Evolutionary conservation across 1,140 invertebrate genomes (phyloP), one percentile per base, ranked within the genome.

Genomic region (Microplitis demolitor): DNA sequence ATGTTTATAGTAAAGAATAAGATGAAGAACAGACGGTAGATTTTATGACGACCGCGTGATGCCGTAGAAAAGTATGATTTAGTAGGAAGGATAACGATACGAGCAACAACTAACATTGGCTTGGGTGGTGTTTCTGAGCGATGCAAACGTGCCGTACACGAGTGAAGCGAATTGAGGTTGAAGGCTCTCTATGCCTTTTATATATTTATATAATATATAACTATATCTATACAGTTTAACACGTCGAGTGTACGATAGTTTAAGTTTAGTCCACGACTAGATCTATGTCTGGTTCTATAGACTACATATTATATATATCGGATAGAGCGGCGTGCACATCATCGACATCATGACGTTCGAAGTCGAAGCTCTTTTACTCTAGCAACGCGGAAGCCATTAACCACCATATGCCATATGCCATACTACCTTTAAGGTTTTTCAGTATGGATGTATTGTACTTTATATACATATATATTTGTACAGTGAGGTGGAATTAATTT

Each of bases 331-430:
- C 54, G 61, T 69, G 37, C 56, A 24, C 68, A 5, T 39, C 72
- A 72, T 70, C 71, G 66, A 73, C 73, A 71, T 70, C 35, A 67
- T 50, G 62, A 66, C 71, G 71, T 33, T 5, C 35, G 5, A 51
- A 54, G 54, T 34, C 13, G 69, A 6, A 11, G 6, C 6, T 39
- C 37, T 39, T 39, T 39, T 39, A 4, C 73, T 72, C 51, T 37
- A 74, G 66, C 66, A 77, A 70, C 73, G 73, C 76, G 74, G 74
- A 78, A 79, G 78, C 78, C 63, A 74, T 77, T 75, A 60, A 67
- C 54, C 56, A 37, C 60, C 69, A 74, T 76, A 75, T 75, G 77
- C 73, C 74, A 75, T 72, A 37, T 67, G 60, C 60, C 61, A 35
- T 50, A 37, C 16, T 24, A 13, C 35, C 13, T 56, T 60, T 35